phyloP scores from a whole-genome alignment of 2,797 vertebrate species.

The Sternotherus odoratus region DNA sequence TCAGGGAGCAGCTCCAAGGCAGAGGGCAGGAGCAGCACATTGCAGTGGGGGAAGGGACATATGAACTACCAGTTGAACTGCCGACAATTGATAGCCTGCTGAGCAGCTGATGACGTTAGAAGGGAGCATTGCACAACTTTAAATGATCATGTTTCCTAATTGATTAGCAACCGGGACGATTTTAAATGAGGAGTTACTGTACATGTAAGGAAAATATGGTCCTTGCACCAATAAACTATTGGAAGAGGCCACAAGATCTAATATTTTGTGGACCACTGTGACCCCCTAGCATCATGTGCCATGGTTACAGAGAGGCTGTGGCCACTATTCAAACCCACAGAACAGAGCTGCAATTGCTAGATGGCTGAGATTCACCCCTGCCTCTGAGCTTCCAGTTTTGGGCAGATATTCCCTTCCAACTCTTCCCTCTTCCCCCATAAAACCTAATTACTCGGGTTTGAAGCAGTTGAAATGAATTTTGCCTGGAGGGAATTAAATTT shows the following conservation, averaged over 20 bases:
- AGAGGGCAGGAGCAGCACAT: too few species aligned
- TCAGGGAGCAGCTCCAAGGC: too few species aligned
- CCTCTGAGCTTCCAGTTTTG: neutral
- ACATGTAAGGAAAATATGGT: neutral
- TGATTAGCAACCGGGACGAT: too few species aligned
- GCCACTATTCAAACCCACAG: neutral
- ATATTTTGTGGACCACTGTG: neutral
- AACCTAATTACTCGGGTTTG: neutral
- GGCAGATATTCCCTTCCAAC: neutral
- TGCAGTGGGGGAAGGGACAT: too few species aligned
- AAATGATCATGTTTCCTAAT: too few species aligned
- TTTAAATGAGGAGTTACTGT: too few species aligned
- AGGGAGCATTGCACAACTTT: too few species aligned
- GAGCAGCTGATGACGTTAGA: too few species aligned
- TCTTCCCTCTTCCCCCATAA: neutral
- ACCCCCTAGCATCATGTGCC: neutral
- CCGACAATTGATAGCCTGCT: too few species aligned
- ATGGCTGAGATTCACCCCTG: fast-evolving
- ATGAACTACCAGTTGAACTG: too few species aligned
- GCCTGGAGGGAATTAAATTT: neutral
- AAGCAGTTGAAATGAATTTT: neutral
- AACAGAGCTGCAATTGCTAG: neutral
- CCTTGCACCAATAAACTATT: neutral
- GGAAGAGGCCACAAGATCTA: neutral
- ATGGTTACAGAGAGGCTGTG: neutral